A percentile compares a stretch with the other conserved stretches of the same genome.
These are phyloP conservation scores for Lates calcarifer DNA, from an alignment of 2,113 vertebrate genomes.

Conservation along the genomic window DNA sequence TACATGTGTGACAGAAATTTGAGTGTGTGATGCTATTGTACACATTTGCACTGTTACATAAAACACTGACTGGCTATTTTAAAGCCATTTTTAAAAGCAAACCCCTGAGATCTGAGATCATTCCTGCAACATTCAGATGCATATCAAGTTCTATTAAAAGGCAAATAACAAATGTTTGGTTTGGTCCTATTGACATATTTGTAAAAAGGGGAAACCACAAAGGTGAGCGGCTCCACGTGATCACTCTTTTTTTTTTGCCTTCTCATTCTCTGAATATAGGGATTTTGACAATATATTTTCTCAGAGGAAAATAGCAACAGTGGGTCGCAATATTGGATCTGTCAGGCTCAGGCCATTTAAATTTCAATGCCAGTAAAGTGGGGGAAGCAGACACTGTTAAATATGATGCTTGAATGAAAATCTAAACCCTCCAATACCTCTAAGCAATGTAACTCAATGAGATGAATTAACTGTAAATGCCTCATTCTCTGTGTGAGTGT, in stretches of 20 bases:
- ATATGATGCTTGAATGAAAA: slow-evolving; percentile 89
- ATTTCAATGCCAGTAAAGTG: slow-evolving; percentile 86
- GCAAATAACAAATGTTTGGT: slow-evolving; percentile 32
- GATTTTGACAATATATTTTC: slow-evolving; percentile 85
- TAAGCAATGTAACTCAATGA: slow-evolving; percentile 90
- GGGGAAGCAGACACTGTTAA: slow-evolving; percentile 85
- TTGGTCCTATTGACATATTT: slow-evolving; percentile 60
- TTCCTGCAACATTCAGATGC: slow-evolving; percentile 36
- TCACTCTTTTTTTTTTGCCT: slow-evolving; percentile 50
- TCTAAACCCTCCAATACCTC: slow-evolving; percentile 89
- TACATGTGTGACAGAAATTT: slow-evolving; percentile 52
- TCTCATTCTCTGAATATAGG: slow-evolving; percentile 75
- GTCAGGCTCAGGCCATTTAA: slow-evolving; percentile 87
- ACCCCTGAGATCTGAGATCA: slow-evolving; percentile 19
- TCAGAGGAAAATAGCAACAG: slow-evolving; percentile 85
- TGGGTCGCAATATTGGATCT: slow-evolving; percentile 87
- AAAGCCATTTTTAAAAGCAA: slow-evolving; percentile 9
- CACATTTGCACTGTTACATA: slow-evolving; percentile 14
- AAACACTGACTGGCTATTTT: slow-evolving; percentile 28
- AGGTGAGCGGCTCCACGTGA: slow-evolving; percentile 50
- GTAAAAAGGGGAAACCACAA: slow-evolving; percentile 27
- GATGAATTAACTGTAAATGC: slow-evolving; percentile 90
- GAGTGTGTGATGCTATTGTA: slow-evolving; percentile 19
- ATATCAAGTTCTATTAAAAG: slow-evolving; percentile 46
- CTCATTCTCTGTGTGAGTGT: slow-evolving; percentile 89